These are phyloP conservation scores for Eurytoma californica DNA, from an alignment of 2,888 invertebrate species.

Conservation along the genomic window DNA sequence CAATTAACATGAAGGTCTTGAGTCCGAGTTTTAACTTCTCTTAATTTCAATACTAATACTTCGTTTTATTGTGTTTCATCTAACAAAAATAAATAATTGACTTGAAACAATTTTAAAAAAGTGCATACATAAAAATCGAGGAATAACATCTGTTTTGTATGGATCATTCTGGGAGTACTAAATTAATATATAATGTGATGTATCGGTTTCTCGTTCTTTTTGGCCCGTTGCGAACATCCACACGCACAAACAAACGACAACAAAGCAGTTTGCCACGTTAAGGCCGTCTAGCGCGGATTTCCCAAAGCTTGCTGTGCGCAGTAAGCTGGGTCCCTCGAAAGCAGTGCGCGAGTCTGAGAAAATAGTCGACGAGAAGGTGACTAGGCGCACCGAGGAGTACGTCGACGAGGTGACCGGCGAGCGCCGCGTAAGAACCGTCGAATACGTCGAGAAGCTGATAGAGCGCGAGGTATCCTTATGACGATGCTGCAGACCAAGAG, in stretches of 20 bases:
- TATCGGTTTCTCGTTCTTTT: slow-evolving; percentile 50
- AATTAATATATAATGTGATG: slow-evolving; percentile 44
- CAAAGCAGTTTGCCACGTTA: slow-evolving; percentile 69
- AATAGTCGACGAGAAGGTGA: slow-evolving; percentile 91
- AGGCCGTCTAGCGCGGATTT: slow-evolving; percentile 82
- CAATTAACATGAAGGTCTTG: slow-evolving; percentile 39
- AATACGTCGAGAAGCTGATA: slow-evolving; percentile 96
- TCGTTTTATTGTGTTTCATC: slow-evolving; percentile 34
- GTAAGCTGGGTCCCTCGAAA: slow-evolving; percentile 87
- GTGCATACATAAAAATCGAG: slow-evolving; percentile 1
- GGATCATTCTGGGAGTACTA: slow-evolving; percentile 50
- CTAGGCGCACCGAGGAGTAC: slow-evolving; percentile 91
- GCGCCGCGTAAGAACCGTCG: slow-evolving; percentile 91
- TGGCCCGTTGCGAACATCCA: slow-evolving; percentile 41
- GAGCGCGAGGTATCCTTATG: slow-evolving; percentile 89
- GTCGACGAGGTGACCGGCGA: slow-evolving; percentile 90
- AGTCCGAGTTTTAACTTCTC: slow-evolving; percentile 34
- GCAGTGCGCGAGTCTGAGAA: slow-evolving; percentile 93
- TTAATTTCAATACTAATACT: slow-evolving; percentile 50
- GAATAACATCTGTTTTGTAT: slow-evolving; percentile 47
- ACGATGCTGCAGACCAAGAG: slow-evolving; percentile 57
- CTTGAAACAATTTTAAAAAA: not conserved
- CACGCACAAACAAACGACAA: slow-evolving; percentile 47
- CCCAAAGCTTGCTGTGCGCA: slow-evolving; percentile 92
- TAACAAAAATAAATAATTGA: slow-evolving; percentile 33